Evolutionary conservation across 2,113 vertebrate species (phyloP).

Genomic region (Oriolus oriolus): DNA sequence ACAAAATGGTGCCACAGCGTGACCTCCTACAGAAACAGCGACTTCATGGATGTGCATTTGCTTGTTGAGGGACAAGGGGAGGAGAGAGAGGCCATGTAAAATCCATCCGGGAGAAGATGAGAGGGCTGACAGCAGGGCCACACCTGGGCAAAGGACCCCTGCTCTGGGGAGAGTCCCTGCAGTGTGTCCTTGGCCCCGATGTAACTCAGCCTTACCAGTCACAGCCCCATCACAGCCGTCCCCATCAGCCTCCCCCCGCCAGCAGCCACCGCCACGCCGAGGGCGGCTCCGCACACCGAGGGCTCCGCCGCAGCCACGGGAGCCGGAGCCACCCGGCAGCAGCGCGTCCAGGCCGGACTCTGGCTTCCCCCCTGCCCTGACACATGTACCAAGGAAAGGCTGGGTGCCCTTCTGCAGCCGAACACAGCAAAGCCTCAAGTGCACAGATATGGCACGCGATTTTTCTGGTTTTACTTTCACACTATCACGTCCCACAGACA

Average conservation of each 20-base stretch:
- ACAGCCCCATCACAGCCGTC: background rate
- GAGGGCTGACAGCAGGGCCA: background rate
- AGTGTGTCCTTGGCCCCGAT: rapidly evolving
- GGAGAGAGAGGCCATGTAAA: rapidly evolving
- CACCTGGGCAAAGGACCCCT: background rate
- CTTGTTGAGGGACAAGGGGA: background rate
- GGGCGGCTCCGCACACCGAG: background rate
- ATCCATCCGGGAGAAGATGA: rapidly evolving
- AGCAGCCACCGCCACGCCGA: background rate
- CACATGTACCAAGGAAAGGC: background rate
- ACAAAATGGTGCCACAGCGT: rapidly evolving
- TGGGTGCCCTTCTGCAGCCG: rapidly evolving
- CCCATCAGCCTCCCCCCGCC: background rate
- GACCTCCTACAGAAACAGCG: background rate
- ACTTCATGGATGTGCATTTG: rapidly evolving
- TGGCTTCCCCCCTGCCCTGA: background rate
- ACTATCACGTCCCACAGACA: background rate
- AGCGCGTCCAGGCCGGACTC: rapidly evolving
- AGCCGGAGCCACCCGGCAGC: background rate
- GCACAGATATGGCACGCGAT: rapidly evolving
- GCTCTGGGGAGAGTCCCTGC: background rate
- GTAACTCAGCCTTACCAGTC: background rate
- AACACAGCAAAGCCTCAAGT: background rate
- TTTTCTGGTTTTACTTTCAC: background rate
- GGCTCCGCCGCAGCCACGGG: background rate